phyloP scores from a whole-genome alignment of 2,888 invertebrate genomes.

The Tetropium fuscum region DNA sequence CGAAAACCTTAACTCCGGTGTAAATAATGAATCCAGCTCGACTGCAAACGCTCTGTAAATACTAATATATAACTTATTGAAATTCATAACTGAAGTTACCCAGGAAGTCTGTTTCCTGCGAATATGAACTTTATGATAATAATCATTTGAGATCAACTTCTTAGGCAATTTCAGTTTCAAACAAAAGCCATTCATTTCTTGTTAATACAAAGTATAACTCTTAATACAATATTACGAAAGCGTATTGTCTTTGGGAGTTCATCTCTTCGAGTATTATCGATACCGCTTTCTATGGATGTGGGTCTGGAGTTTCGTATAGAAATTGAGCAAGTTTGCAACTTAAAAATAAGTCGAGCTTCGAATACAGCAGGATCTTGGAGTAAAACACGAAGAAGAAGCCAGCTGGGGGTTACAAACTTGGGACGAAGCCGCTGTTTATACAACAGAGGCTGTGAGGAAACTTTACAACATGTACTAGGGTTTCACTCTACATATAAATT shows the following conservation, averaged over 20 bases:
- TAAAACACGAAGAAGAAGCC: constrained; percentile 58
- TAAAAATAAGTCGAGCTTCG: constrained; percentile 59
- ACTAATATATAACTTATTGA: constrained; percentile 63
- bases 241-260: constrained; percentile 8
- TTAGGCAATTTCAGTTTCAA: constrained; percentile 57
- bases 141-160: constrained; percentile 56
- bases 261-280: neutral
- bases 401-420: constrained; percentile 56
- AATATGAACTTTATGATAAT: constrained; percentile 57
- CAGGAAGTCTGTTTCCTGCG: constrained; percentile 44
- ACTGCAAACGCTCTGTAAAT: constrained; percentile 57
- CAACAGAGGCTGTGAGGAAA: constrained; percentile 57
- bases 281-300: constrained; percentile 41
- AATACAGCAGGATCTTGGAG: constrained; percentile 51
- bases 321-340: constrained; percentile 59
- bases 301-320: constrained; percentile 53
- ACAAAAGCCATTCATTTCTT: constrained; percentile 61
- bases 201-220: constrained; percentile 51
- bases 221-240: constrained; percentile 17
- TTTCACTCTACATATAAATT: constrained; percentile 61
- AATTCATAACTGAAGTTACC: constrained; percentile 60
- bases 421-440: constrained; percentile 49
- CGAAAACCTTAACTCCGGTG: constrained; percentile 58
- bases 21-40: constrained; percentile 57
- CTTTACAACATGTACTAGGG: constrained; percentile 62